These are phyloP conservation scores for Mormoops blainvillei DNA, from an alignment of 2,113 vertebrate genomes.

Conservation along the genomic window DNA sequence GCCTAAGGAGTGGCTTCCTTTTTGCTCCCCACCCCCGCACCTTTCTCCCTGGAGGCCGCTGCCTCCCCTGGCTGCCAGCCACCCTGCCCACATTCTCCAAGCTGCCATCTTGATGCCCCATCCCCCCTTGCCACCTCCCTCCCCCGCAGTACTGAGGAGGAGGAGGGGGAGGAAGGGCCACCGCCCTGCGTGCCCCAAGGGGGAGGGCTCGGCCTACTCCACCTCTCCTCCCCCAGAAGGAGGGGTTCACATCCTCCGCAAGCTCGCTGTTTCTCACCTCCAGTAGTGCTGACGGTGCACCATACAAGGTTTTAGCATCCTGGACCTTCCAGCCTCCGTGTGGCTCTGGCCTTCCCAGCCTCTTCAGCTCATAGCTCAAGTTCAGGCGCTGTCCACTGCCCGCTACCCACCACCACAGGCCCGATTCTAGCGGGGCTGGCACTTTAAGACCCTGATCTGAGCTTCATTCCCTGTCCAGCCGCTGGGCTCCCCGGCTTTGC, in stretches of 20 bases:
- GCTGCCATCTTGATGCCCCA: conserved; percentile 72
- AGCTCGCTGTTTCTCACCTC: conserved; percentile 15
- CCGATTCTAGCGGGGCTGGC: background rate
- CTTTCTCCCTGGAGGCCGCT: background rate
- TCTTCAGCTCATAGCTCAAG: background rate
- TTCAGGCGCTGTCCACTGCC: background rate
- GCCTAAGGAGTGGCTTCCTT: conserved; percentile 15
- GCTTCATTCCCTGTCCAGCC: background rate
- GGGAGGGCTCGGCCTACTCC: conserved; percentile 26
- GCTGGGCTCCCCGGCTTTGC: background rate
- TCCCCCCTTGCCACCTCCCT: conserved; percentile 57
- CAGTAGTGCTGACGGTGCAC: conserved; percentile 31
- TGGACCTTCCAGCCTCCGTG: background rate
- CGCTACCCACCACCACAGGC: background rate
- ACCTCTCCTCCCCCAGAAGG: conserved; percentile 34
- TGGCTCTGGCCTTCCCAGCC: background rate
- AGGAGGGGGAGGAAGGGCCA: conserved; percentile 67
- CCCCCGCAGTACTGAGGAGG: conserved; percentile 44
- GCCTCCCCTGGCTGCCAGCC: conserved; percentile 52
- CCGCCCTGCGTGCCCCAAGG: conserved; percentile 67
- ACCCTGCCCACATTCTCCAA: conserved; percentile 25
- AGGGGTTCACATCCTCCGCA: conserved; percentile 13
- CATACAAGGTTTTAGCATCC: conserved; percentile 17
- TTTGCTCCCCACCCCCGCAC: conserved; percentile 35
- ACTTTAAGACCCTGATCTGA: background rate